phyloP scores from a whole-genome alignment of 2,797 vertebrate genomes.

The Cyprinodon diabolis region DNA sequence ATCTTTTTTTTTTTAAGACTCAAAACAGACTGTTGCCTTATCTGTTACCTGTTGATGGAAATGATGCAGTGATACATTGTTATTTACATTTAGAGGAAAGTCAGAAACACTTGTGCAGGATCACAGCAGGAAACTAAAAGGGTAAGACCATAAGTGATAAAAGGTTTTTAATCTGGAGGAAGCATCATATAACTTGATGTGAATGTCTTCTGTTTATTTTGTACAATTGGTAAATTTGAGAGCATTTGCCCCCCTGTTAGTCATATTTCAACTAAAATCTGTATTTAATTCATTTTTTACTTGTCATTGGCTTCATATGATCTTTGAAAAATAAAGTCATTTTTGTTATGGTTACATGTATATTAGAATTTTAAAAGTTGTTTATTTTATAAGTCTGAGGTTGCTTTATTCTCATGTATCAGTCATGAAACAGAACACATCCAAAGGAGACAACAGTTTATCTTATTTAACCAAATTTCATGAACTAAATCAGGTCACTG shows the following conservation, averaged over 20 bases:
- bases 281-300: conserved; percentile 73
- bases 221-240: conserved; percentile 35
- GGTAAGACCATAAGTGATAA: conserved; percentile 6
- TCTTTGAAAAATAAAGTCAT: conserved; percentile 73
- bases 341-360: conserved; percentile 48
- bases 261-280: conserved; percentile 44
- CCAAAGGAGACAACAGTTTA: conserved; percentile 18
- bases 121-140: conserved; percentile 22
- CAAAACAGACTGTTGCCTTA: conserved; percentile 42
- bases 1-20: conserved; percentile 33
- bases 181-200: conserved; percentile 16
- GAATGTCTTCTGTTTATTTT: conserved; percentile 38
- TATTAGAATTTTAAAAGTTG: conserved; percentile 4
- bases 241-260: conserved; percentile 32
- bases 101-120: not conserved
- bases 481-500: not conserved
- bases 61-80: conserved; percentile 22
- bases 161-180: conserved; percentile 22
- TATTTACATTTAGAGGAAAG: not conserved
- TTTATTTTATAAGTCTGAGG: not conserved
- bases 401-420: not conserved
- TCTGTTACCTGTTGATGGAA: conserved; percentile 39
- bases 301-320: conserved; percentile 58
- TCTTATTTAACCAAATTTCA: conserved; percentile 12
- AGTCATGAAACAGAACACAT: conserved; percentile 19